Evolutionary conservation across 92 coral and sea anemone species (phyloP).

Genomic region (Heliopora coerulea): DNA sequence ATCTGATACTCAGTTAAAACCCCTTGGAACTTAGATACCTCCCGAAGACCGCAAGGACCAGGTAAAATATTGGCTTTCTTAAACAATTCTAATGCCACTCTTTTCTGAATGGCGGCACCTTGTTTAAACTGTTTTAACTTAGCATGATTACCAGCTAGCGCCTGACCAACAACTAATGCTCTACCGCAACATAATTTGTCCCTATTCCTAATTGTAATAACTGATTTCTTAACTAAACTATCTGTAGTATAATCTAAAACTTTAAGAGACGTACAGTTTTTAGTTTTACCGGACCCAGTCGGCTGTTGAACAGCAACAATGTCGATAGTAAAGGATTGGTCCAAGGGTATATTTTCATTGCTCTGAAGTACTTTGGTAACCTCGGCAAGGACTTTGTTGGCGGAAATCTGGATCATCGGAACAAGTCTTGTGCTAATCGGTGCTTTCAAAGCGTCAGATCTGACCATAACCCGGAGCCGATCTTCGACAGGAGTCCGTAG

Average conservation of each 20-base stretch:
- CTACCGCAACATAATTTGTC: conserved; percentile 3
- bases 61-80: conserved; percentile 21
- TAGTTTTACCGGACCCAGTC: conserved; percentile 28
- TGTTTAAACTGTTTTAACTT: conserved; percentile 4
- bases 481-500: conserved; percentile 14
- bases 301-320: conserved; percentile 24
- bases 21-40: conserved; percentile 30
- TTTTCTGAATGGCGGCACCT: conserved; percentile 8
- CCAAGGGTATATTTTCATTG: conserved; percentile 37
- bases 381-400: conserved; percentile 30
- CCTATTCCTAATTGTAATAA: conserved; percentile 15
- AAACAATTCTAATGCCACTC: conserved; percentile 1
- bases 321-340: conserved; percentile 35
- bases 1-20: conserved; percentile 13
- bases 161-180: background rate
- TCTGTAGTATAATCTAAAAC: conserved; percentile 18
- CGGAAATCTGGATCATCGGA: conserved; percentile 25
- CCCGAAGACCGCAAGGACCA: conserved; percentile 31
- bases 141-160: conserved; percentile 14
- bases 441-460: conserved; percentile 15
- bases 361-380: conserved; percentile 41
- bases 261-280: background rate
- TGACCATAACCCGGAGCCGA: conserved; percentile 26
- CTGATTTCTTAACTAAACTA: conserved; percentile 9
- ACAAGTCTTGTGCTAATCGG: conserved; percentile 40